These are phyloP conservation scores for Pseudocheirus occidentalis DNA, from an alignment of 2,797 vertebrate species.

Conservation along the genomic window DNA sequence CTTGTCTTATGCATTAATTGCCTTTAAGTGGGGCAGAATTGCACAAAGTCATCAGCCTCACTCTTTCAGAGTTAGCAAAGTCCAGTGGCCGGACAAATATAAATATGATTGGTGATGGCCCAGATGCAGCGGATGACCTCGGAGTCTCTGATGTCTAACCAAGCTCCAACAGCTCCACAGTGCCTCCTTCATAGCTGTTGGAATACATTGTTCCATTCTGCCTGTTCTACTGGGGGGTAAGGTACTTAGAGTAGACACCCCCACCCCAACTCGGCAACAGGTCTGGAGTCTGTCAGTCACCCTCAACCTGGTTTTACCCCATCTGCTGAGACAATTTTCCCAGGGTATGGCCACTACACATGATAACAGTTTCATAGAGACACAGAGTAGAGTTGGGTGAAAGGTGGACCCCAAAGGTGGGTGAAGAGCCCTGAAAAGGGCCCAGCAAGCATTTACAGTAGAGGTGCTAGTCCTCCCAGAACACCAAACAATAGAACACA, in stretches of 20 bases:
- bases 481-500: slow-evolving; percentile 1
- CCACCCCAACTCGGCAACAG: neutral
- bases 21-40: neutral
- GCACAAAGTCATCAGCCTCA: neutral
- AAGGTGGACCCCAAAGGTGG: neutral
- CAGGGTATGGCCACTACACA: neutral
- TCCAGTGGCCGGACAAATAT: neutral
- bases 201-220: neutral
- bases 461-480: neutral
- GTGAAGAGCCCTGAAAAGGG: neutral
- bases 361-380: neutral
- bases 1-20: neutral
- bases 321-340: neutral
- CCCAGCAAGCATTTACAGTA: neutral
- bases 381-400: neutral
- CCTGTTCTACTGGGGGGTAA: neutral
- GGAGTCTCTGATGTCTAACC: neutral
- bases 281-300: neutral
- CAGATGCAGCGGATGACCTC: neutral
- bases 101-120: neutral
- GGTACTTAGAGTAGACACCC: neutral
- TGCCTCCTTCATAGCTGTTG: neutral
- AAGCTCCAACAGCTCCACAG: neutral
- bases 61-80: neutral
- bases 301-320: neutral